These are phyloP conservation scores for Slavum lentiscoides DNA, from an alignment of 2,888 invertebrate species.

Conservation along the genomic window DNA sequence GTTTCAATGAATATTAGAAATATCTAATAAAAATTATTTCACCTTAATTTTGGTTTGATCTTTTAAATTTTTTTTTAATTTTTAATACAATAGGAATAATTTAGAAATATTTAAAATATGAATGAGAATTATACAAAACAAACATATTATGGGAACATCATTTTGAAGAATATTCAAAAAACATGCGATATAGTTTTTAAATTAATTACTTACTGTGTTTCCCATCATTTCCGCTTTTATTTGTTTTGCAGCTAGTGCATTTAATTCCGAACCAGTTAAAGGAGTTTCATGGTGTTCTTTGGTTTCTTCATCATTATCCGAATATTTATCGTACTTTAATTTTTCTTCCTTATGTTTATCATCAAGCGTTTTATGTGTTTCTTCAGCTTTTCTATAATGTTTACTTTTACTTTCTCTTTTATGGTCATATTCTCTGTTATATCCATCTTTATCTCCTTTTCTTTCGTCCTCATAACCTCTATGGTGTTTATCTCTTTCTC, in stretches of 20 bases:
- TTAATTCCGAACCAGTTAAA: conserved; percentile 81
- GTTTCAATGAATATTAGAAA: no score
- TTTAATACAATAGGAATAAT: no score
- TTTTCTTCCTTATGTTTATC: conserved; percentile 6
- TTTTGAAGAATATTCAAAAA: no score
- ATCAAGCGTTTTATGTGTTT: neutral
- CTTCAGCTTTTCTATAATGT: conserved; percentile 1
- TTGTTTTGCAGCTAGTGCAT: conserved; percentile 85
- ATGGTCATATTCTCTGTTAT: conserved; percentile 2
- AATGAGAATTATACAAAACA: no score
- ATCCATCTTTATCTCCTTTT: conserved; percentile 7
- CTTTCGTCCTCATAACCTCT: conserved; percentile 5
- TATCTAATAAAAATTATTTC: no score
- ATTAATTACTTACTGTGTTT: conserved; percentile 63
- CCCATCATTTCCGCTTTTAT: conserved; percentile 94
- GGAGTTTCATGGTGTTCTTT: conserved; percentile 57
- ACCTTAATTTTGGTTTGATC: no score
- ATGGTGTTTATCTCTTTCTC: neutral
- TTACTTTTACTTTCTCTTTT: conserved; percentile 16
- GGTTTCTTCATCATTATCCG: conserved; percentile 41
- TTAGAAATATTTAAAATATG: no score
- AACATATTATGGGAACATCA: no score
- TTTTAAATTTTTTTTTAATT: no score
- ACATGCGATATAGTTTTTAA: neutral
- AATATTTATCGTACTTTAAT: neutral